Percentiles rank a stretch among this genome's conserved stretches.
These are phyloP conservation scores for Pinctada fucata DNA, from an alignment of 2,888 invertebrate species.

Conservation along the genomic window DNA sequence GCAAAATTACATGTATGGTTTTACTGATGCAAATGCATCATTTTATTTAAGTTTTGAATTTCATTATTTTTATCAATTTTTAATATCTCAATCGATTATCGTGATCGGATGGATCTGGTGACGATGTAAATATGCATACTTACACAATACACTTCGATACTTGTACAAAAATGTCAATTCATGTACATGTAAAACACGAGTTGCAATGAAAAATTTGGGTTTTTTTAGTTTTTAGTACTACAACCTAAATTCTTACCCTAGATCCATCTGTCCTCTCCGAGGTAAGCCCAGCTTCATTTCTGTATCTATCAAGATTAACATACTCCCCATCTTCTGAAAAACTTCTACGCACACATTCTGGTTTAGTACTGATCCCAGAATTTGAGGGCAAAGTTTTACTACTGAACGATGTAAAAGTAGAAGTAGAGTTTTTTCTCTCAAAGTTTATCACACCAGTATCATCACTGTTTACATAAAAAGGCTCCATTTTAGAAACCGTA, in stretches of 20 bases:
- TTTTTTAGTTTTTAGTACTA: too few species aligned
- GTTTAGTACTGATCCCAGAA: not conserved
- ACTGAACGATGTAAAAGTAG: constrained; percentile 2
- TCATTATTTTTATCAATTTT: too few species aligned
- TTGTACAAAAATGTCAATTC: too few species aligned
- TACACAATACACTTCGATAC: too few species aligned
- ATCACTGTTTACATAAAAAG: not conserved
- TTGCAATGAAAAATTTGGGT: too few species aligned
- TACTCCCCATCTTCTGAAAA: constrained; percentile 57
- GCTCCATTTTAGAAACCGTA: not conserved
- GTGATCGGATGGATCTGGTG: too few species aligned
- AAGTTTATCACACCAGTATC: constrained; percentile 1
- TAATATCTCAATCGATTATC: too few species aligned
- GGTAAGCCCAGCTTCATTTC: constrained; percentile 47
- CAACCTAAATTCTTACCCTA: constrained; percentile 2
- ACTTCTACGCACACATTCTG: constrained; percentile 35
- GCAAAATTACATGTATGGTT: too few species aligned
- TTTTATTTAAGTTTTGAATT: too few species aligned
- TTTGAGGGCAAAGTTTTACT: not conserved
- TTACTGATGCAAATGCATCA: too few species aligned
- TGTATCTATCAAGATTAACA: constrained; percentile 60
- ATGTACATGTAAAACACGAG: too few species aligned
- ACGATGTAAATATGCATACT: too few species aligned
- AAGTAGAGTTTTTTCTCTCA: constrained; percentile 19
- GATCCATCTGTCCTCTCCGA: constrained; percentile 6